Base-by-base conservation (phyloP, 2,888 invertebrate genomes). In the Galerucella pusilla region DNA sequence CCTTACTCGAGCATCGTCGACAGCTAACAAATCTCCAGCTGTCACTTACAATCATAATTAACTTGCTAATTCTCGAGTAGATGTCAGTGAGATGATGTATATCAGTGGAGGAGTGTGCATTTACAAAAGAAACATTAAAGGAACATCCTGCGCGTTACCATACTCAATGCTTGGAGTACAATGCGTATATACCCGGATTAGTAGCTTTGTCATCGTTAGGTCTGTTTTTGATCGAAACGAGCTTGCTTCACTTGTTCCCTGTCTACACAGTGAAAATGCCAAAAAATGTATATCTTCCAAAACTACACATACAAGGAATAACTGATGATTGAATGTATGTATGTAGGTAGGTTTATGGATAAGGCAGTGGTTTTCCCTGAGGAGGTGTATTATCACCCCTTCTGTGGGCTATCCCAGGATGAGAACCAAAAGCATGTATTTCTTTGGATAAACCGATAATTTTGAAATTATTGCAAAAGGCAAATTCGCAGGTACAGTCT, bases 21-120 rank as follows among this genome's bases (percentile, higher is more conserved):
- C 82, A 83, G 84, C 82, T 83, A 83, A 85, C 85, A 86, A 87
- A 86, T 87, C 85, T 86, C 82, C 81, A 83, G 82, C 84, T 85
- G 86, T 86, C 87, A 85, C 84, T 84, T 84, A 84, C 87, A 87
- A 85, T 86, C 83, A 86, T 85, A 87, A 87, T 86, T 87, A 86
- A 86, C 85, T 86, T 85, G 87, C 85, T 87, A 87, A 86, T 87
- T 86, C 82, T 82, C 83, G 81, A 81, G 78, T 78, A 79, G 79
- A 79, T 81, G 83, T 82, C 83, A 80, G 74, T 77, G 65, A 74
- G 73, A 81, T 84, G 81, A 84, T 83, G 81, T 82, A 83, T 82
- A 82, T 77, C 77, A 75, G 78, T 81, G 81, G 80, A 81, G 73
- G 60, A 74, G 75, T 70, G 67, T 67, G 46, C 64, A 70, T 66